Conservation (phyloP, 2,113 vertebrate genomes). For the Lutjanus erythropterus region DNA sequence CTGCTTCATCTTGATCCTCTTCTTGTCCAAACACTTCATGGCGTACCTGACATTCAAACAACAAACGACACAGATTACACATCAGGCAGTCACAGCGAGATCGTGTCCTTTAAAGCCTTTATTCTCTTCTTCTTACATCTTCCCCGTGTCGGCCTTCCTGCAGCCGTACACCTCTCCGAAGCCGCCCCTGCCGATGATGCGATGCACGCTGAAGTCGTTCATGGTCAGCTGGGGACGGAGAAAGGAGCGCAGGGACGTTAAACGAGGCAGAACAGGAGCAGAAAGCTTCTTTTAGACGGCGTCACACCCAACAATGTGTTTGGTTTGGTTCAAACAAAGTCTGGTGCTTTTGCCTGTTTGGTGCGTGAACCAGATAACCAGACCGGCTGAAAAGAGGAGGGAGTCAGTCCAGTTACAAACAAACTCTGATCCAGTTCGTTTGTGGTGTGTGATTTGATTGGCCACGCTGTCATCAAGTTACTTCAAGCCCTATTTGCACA, state of each 20-base stretch:
- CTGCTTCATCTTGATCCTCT: slow-evolving; percentile 99
- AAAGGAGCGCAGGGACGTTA: not conserved
- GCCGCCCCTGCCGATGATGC: slow-evolving; percentile 97
- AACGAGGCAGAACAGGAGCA: not conserved
- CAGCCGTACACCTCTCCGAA: slow-evolving; percentile 99
- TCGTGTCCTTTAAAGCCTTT: fast-evolving
- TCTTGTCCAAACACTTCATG: slow-evolving; percentile 99
- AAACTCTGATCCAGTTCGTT: too few species aligned
- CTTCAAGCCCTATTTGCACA: too few species aligned
- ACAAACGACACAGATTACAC: not conserved
- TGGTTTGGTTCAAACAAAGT: not conserved
- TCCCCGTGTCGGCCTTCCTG: slow-evolving; percentile 98
- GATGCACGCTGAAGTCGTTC: slow-evolving; percentile 99
- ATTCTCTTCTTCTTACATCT: slow-evolving; percentile 89
- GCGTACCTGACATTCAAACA: slow-evolving; percentile 89
- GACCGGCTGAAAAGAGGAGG: too few species aligned
- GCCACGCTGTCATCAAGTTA: too few species aligned
- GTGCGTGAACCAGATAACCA: too few species aligned
- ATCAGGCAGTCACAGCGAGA: fast-evolving
- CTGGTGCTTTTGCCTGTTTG: too few species aligned
- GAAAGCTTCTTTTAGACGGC: not conserved
- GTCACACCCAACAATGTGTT: too few species aligned
- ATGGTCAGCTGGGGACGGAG: slow-evolving; percentile 90
- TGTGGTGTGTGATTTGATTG: too few species aligned
- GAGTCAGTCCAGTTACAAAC: too few species aligned